Base-by-base conservation (phyloP, 2,888 invertebrate species). In the Unio delphinus region DNA sequence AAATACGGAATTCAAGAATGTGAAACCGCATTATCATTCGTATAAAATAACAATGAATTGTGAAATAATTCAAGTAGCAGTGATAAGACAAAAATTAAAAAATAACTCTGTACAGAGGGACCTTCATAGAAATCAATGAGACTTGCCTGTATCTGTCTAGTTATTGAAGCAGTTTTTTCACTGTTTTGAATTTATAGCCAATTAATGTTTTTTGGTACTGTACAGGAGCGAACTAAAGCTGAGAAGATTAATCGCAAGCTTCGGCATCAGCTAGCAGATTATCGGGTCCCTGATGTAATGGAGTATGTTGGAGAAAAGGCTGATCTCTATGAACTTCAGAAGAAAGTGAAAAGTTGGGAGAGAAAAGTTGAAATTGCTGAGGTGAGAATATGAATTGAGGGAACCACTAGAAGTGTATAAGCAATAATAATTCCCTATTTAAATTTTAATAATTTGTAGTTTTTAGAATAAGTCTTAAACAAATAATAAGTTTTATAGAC, bases 351-450 rank as follows among this genome's bases (percentile, higher is more conserved):
- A 73, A 89, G 86, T 74, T 90, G 90, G 90, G 89, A 89, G 70
- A 80, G 90, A 64, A 90, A 90, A 79, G 89, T 90, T 18, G 90
- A 90, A 78, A 90, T 90, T 75, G 90, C 90, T 56, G 87, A 88
- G 79, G 89, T 89, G 78, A 73, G 74, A 30, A 4, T 5, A 54
- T 45, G 26, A 64, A n/a, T 17, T 34, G 11, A 55, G 20, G 8
- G 54, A 64, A 20, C 30, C 61, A 61, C 61, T 23, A 11, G 15
- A 45, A 45, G 15, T 45, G 45, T 45, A 34, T 34, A 34, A 7
- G 34, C 7, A 34, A 34, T 15, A 45, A 45, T 45, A 45, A 45
- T 45, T 11, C 45, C 45, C 3, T 45, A 2, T 45, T 45, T 45
- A 45, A 4, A 15, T 45, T 3, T 11, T 15, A 45, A 45, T 45